These are phyloP conservation scores for Neogale vison DNA, from an alignment of 2,113 vertebrate species.

Conservation along the genomic window DNA sequence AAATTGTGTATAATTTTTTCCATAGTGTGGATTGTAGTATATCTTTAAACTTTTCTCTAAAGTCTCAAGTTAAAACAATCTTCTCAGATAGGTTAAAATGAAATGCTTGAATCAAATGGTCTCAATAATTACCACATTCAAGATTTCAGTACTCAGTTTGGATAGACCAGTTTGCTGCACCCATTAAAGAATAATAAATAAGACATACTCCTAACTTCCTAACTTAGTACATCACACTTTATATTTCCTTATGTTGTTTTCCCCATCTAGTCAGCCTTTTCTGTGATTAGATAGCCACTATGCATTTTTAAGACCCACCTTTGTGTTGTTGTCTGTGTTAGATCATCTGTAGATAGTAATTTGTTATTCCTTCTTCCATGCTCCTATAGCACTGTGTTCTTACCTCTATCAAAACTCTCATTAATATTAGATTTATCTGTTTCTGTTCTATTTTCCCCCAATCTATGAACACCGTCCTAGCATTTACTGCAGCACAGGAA, in stretches of 20 bases:
- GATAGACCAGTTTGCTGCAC: not conserved
- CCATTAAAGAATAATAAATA: not conserved
- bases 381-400: not conserved
- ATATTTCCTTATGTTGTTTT: not conserved
- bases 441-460: not conserved
- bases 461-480: not conserved
- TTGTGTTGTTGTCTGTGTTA: not conserved
- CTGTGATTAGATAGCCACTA: not conserved
- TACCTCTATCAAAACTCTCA: not conserved
- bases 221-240: not conserved
- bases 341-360: not conserved
- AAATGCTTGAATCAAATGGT: not conserved
- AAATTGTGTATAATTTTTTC: not conserved
- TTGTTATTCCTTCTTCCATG: not conserved
- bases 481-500: not conserved
- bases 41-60: not conserved
- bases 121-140: not conserved
- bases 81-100: not conserved
- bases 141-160: not conserved
- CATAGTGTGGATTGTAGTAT: not conserved
- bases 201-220: not conserved
- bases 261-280: not conserved
- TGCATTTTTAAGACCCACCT: not conserved
- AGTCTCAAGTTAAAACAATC: conserved; percentile 4
- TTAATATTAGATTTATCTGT: not conserved